phyloP scores from a whole-genome alignment of 2,888 invertebrate genomes.

The Caenorhabditis sp. region DNA sequence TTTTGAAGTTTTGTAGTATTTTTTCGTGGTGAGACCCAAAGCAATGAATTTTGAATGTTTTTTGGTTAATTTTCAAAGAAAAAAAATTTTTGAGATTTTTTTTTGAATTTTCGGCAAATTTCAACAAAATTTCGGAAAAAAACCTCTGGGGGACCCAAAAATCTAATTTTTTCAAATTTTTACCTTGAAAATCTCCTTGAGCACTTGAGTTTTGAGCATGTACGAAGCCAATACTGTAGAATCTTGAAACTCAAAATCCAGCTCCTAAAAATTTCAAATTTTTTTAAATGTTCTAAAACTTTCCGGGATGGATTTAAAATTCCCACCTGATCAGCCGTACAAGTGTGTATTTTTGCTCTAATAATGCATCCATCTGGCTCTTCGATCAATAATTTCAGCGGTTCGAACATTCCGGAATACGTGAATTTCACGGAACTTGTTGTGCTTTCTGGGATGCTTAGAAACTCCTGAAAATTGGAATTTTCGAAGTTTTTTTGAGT shows the following conservation, averaged over 20 bases:
- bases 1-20: too few relatives aligned
- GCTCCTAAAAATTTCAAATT: slow-evolving; percentile 11
- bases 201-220: slow-evolving; percentile 49
- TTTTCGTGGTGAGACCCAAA: too few relatives aligned
- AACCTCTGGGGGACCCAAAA: too few relatives aligned
- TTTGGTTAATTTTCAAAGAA: too few relatives aligned
- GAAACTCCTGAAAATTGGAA: slow-evolving; percentile 49
- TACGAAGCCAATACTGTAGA: slow-evolving; percentile 24
- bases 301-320: too few relatives aligned
- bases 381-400: slow-evolving; percentile 51
- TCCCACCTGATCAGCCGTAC: slow-evolving; percentile 42
- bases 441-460: slow-evolving; percentile 60
- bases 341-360: slow-evolving; percentile 58
- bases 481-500: background rate
- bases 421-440: slow-evolving; percentile 47
- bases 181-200: slow-evolving; percentile 54
- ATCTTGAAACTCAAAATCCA: slow-evolving; percentile 57
- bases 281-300: background rate
- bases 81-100: too few relatives aligned
- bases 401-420: slow-evolving; percentile 62
- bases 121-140: too few relatives aligned
- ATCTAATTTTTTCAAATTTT: too few relatives aligned
- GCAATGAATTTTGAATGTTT: too few relatives aligned
- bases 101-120: too few relatives aligned
- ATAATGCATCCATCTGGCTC: slow-evolving; percentile 57